Conservation (phyloP, 2,113 vertebrate genomes). For the Eudyptes chrysolophus region DNA sequence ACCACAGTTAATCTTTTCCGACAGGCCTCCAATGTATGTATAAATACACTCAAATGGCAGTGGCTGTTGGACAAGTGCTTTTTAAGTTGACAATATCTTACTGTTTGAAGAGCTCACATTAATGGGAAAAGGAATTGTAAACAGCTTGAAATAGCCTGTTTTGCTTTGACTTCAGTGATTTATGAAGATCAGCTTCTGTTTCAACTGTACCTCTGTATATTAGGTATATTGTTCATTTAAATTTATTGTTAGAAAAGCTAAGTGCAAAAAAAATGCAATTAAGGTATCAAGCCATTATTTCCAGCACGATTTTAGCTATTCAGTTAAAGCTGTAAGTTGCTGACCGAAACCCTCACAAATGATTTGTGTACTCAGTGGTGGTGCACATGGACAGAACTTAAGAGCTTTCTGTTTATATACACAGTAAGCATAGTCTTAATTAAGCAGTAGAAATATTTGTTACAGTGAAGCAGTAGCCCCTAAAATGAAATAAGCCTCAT, state of each 20-base stretch:
- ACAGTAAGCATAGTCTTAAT: not conserved
- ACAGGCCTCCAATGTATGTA: not conserved
- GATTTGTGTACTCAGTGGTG: not conserved
- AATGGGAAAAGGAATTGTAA: not conserved
- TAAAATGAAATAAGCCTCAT: not conserved
- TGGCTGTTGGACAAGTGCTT: not conserved
- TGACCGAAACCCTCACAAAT: not conserved
- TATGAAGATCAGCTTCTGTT: not conserved
- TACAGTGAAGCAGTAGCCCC: not conserved
- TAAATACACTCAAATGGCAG: not conserved
- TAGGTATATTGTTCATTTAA: not conserved
- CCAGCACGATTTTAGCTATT: not conserved
- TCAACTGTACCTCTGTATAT: not conserved
- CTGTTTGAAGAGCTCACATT: not conserved
- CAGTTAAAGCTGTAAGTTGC: not conserved
- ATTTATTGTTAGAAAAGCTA: not conserved
- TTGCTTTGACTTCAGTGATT: not conserved
- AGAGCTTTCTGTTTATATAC: not conserved
- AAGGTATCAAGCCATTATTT: not conserved
- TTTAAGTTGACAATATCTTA: not conserved
- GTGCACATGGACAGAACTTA: not conserved
- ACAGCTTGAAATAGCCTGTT: not conserved
- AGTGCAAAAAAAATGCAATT: not conserved
- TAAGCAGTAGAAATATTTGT: not conserved
- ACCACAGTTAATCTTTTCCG: conserved; percentile 43